A percentile compares a stretch with the other conserved stretches of the same genome.
These are phyloP conservation scores for Tenodera sinensis DNA, from an alignment of 2,888 invertebrate genomes.

Conservation along the genomic window DNA sequence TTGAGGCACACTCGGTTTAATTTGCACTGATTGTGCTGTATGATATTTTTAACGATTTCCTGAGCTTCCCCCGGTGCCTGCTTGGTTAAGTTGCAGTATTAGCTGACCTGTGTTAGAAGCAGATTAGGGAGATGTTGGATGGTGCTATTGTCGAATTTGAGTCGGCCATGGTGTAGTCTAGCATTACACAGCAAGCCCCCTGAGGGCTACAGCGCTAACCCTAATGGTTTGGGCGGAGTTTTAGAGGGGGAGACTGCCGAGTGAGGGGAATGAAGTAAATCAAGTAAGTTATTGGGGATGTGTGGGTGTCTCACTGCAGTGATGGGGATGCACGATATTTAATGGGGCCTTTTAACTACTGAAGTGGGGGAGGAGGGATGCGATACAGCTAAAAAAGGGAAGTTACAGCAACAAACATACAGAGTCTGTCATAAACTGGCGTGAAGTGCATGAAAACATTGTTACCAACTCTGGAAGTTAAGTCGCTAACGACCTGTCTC, in stretches of 20 bases:
- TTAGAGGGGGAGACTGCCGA: not conserved
- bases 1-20: too few species aligned
- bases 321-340: not conserved
- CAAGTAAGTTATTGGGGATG: constrained; percentile 11
- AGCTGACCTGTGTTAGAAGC: not conserved
- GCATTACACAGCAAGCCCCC: constrained; percentile 3
- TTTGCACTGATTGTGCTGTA: too few species aligned
- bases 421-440: not conserved
- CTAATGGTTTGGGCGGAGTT: constrained; percentile 15
- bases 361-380: not conserved
- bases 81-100: not conserved
- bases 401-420: not conserved
- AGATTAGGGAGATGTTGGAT: not conserved
- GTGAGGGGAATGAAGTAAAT: not conserved
- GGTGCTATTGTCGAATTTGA: constrained; percentile 7
- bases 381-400: not conserved
- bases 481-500: not conserved
- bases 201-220: constrained; percentile 1
- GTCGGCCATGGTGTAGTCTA: not conserved
- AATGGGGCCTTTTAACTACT: not conserved
- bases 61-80: too few species aligned
- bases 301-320: not conserved
- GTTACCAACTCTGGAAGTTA: not conserved
- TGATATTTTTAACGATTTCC: too few species aligned
- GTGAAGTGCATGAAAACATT: not conserved